Evolutionary conservation across 1,140 invertebrate species (phyloP).

Genomic region (Oncopeltus fasciatus): DNA sequence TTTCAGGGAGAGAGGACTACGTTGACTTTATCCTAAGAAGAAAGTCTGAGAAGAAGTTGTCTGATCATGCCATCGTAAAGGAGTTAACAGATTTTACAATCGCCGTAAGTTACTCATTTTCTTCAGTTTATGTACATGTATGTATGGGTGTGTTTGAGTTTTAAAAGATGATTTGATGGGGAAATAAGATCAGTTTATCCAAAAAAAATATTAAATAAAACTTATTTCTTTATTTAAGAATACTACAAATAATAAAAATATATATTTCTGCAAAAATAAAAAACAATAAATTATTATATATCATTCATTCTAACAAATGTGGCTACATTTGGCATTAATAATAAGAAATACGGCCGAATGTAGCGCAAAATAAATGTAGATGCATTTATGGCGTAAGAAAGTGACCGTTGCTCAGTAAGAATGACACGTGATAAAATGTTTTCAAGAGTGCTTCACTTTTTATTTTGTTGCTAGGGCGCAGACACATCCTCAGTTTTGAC

Average conservation of each 20-base stretch:
- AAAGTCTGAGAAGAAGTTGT: not conserved
- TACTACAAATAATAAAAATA: no score
- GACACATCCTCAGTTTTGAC: not conserved
- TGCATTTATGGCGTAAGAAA: not conserved
- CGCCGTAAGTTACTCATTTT: not conserved
- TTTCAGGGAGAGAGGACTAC: no score
- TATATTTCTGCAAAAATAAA: no score
- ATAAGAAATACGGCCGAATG: not conserved
- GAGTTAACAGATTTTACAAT: not conserved
- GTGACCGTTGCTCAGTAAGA: not conserved
- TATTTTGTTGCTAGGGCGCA: conserved; percentile 2
- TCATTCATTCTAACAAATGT: not conserved
- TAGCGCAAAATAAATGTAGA: not conserved
- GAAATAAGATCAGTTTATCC: no score
- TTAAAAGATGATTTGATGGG: no score
- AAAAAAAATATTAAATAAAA: no score
- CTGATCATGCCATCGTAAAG: not conserved
- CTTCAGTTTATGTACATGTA: no score
- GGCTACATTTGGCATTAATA: not conserved
- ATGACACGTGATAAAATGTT: not conserved
- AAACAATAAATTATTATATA: not conserved
- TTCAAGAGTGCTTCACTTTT: conserved; percentile 7
- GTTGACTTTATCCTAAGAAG: not conserved
- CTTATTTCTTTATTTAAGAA: no score
- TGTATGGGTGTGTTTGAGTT: no score